A percentile compares a stretch with the other conserved stretches of the same genome.
Evolutionary conservation across 2,113 vertebrate species (phyloP).

Genomic region (Oncorhynchus gorbuscha): DNA sequence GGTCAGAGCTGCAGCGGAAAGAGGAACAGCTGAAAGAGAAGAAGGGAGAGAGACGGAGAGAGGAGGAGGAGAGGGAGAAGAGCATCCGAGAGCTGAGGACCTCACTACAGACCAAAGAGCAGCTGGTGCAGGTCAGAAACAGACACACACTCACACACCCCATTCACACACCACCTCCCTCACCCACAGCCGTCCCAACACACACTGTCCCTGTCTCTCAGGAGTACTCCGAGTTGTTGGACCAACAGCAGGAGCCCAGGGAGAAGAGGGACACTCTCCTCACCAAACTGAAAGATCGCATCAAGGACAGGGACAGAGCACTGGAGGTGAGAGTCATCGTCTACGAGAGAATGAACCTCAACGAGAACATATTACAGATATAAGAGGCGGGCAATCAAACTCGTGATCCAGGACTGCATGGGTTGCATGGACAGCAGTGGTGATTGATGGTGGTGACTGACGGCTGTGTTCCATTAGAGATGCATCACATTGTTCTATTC

Average conservation of each 20-base stretch:
- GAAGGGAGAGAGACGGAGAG: slow-evolving; percentile 69
- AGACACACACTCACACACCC: not conserved
- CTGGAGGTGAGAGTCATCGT: slow-evolving; percentile 78
- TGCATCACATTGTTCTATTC: too few species aligned
- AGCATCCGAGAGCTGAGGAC: slow-evolving; percentile 75
- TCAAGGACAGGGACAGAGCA: slow-evolving; percentile 85
- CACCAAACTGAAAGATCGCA: slow-evolving; percentile 83
- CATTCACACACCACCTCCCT: not conserved
- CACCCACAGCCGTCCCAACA: not conserved
- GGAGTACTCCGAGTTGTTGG: slow-evolving; percentile 82
- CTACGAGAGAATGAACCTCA: not conserved
- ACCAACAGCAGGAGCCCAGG: slow-evolving; percentile 68
- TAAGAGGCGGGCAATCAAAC: too few species aligned
- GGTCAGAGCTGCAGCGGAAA: slow-evolving; percentile 75
- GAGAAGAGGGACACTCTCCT: slow-evolving; percentile 77
- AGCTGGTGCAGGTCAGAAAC: slow-evolving; percentile 75
- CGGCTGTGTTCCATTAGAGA: too few species aligned
- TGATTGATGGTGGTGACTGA: not conserved
- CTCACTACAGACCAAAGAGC: slow-evolving; percentile 79
- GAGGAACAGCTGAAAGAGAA: slow-evolving; percentile 73
- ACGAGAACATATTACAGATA: not conserved
- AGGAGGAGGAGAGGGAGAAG: slow-evolving; percentile 74
- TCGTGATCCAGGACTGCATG: not conserved
- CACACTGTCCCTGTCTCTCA: slow-evolving; percentile 42
- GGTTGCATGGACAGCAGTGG: not conserved